Conservation (phyloP, 2,888 invertebrate genomes). For the Hanleya hanleyi region DNA sequence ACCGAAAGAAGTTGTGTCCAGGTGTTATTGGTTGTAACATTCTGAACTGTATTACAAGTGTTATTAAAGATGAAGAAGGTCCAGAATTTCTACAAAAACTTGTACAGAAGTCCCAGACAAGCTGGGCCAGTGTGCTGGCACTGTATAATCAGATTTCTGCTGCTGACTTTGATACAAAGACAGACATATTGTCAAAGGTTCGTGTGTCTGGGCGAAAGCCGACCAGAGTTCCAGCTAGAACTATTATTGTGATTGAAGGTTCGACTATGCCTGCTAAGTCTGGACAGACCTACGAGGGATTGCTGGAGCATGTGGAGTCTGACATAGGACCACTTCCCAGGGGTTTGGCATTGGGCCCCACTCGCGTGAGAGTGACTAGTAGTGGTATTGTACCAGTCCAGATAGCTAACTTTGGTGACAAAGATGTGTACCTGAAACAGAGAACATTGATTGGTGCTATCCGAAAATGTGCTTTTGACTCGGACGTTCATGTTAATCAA, state of each 20-base stretch:
- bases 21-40: slow-evolving; percentile 34
- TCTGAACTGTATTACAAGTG: not conserved
- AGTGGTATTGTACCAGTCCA: not conserved
- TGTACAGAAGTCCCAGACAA: no score
- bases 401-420: slow-evolving; percentile 11
- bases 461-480: no score
- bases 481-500: not conserved
- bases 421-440: slow-evolving; percentile 1
- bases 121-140: no score
- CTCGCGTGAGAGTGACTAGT: not conserved
- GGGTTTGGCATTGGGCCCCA: not conserved
- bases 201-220: not conserved
- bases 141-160: no score
- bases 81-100: no score
- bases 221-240: not conserved
- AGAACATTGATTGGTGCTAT: not conserved
- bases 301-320: not conserved
- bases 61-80: not conserved
- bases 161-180: not conserved
- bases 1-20: slow-evolving; percentile 15
- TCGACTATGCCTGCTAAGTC: not conserved
- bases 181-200: not conserved
- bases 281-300: not conserved
- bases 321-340: not conserved
- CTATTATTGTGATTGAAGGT: not conserved